Conservation (phyloP, 2,797 vertebrate genomes). For the Clarias pachynema region DNA sequence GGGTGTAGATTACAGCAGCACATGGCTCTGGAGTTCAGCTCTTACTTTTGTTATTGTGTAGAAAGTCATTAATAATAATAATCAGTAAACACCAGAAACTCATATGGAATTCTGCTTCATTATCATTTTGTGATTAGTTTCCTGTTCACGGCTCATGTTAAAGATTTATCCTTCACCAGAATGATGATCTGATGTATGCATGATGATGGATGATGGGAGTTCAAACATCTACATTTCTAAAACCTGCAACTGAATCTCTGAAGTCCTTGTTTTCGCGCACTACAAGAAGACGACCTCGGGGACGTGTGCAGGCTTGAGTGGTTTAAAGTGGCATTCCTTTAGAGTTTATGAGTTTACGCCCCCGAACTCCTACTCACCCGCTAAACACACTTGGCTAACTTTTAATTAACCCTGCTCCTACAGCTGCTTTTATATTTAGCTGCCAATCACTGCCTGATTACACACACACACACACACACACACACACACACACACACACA, state of each 20-base stretch:
- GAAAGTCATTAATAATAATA: not conserved
- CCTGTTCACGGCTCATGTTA: not conserved
- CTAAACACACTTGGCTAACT: slow-evolving; percentile 15
- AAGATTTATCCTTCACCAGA: not conserved
- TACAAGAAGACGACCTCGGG: not conserved
- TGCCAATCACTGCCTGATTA: slow-evolving; percentile 21
- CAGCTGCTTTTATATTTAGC: slow-evolving; percentile 26
- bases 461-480: not conserved
- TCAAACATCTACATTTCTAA: not conserved
- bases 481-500: too few relatives aligned
- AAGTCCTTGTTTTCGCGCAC: not conserved
- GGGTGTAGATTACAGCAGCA: not conserved
- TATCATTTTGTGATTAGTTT: not conserved
- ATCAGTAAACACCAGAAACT: not conserved
- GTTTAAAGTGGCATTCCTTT: slow-evolving; percentile 46
- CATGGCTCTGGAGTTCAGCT: not conserved
- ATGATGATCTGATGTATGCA: not conserved
- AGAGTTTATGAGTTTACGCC: not conserved
- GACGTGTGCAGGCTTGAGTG: slow-evolving; percentile 22
- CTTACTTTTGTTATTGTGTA: not conserved
- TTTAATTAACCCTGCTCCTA: slow-evolving; percentile 43
- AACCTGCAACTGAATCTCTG: not conserved
- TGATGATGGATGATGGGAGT: not conserved
- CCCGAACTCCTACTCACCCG: slow-evolving; percentile 9
- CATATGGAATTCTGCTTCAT: not conserved